Conservation (phyloP, 1,140 invertebrate genomes). For the Drosophila pseudoobscura region DNA sequence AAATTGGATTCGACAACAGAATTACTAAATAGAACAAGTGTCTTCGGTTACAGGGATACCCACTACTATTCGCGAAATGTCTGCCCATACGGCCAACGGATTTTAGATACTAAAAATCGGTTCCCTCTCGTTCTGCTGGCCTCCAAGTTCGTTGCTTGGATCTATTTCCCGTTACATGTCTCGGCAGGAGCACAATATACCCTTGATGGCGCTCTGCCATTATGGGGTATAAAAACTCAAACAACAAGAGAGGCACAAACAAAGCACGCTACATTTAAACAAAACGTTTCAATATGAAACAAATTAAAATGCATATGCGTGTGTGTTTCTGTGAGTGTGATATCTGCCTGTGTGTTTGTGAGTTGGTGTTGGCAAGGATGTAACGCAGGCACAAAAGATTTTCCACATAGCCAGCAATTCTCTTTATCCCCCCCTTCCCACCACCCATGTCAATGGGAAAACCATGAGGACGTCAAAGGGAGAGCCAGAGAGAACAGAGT, state of each 20-base stretch:
- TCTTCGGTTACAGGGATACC: no score
- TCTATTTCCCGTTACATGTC: no score
- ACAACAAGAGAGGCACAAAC: constrained; percentile 34
- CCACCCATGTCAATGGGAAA: constrained; percentile 36
- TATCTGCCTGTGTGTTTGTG: background rate
- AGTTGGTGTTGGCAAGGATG: constrained; percentile 34
- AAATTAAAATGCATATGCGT: constrained; percentile 68
- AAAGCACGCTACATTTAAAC: constrained; percentile 72
- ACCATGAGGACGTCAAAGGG: constrained; percentile 8
- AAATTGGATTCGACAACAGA: constrained; percentile 35
- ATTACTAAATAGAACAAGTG: constrained; percentile 14
- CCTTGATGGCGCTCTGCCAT: no score
- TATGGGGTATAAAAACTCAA: constrained; percentile 29
- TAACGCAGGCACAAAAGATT: constrained; percentile 62
- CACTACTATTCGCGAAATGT: no score
- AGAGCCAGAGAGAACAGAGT: constrained; percentile 2
- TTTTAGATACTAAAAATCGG: no score
- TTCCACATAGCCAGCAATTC: constrained; percentile 62
- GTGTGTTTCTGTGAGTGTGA: background rate
- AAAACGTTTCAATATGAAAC: constrained; percentile 77
- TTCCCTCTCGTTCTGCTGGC: no score
- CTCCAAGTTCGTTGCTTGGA: no score
- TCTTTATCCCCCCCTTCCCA: constrained; percentile 33
- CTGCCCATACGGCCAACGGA: no score
- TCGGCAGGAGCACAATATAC: no score